phyloP scores from a whole-genome alignment of 2,888 invertebrate genomes.

The Abrostola tripartita region DNA sequence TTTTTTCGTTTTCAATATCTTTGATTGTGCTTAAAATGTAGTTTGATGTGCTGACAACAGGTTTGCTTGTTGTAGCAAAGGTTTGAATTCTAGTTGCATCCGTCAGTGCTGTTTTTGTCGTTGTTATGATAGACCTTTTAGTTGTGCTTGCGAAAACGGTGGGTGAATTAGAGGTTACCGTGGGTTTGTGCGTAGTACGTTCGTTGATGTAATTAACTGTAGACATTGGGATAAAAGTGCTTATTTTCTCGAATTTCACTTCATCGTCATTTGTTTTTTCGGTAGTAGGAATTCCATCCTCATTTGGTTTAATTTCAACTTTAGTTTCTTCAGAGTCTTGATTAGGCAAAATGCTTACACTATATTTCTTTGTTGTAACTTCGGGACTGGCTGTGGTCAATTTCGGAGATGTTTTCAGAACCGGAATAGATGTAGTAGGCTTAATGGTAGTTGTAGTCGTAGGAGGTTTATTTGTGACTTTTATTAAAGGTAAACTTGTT shows the following conservation, averaged over 20 bases:
- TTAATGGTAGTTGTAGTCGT: slow-evolving; percentile 42
- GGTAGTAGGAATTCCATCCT: slow-evolving; percentile 57
- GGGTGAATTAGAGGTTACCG: slow-evolving; percentile 58
- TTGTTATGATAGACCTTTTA: slow-evolving; percentile 45
- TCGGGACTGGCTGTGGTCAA: slow-evolving; percentile 52
- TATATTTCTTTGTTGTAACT: slow-evolving; percentile 48
- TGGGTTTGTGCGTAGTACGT: slow-evolving; percentile 63
- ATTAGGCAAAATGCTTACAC: slow-evolving; percentile 52
- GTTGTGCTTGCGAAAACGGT: slow-evolving; percentile 46
- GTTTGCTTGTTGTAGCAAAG: slow-evolving; percentile 49
- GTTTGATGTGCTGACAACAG: slow-evolving; percentile 49
- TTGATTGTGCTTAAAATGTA: slow-evolving; percentile 53
- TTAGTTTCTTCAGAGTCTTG: slow-evolving; percentile 47
- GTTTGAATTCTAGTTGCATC: slow-evolving; percentile 29
- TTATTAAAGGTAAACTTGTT: slow-evolving; percentile 10
- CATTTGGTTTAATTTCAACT: slow-evolving; percentile 50
- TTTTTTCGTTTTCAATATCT: slow-evolving; percentile 67
- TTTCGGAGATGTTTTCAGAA: slow-evolving; percentile 48
- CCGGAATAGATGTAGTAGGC: slow-evolving; percentile 37
- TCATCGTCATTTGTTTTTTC: slow-evolving; percentile 57
- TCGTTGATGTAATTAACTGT: slow-evolving; percentile 72
- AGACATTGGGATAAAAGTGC: slow-evolving; percentile 75
- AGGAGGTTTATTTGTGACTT: slow-evolving; percentile 20
- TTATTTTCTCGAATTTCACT: slow-evolving; percentile 70
- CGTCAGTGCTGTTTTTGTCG: slow-evolving; percentile 32